Evolutionary conservation across 2,113 vertebrate species (phyloP), one percentile per base, ranked within the genome.

Genomic region (Cygnus buccinator): DNA sequence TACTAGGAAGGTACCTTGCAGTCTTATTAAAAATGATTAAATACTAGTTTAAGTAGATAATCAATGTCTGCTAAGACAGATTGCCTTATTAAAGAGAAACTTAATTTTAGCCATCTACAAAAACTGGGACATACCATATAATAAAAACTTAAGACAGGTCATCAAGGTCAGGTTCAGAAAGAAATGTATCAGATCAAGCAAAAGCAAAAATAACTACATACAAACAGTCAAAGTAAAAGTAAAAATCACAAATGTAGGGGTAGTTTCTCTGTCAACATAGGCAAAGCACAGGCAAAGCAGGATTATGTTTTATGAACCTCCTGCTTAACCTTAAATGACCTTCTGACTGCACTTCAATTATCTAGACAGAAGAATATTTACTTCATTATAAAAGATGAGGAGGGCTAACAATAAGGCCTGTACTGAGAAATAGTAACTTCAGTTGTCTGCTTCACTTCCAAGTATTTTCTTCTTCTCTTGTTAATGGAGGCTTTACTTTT

Each of bases 21-120:
- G 52, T 84, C 57, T 33, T 81, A 78, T 89, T 89, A 90, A 87
- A 35, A 71, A 43, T 89, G 80, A 94, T 96, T 95, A 97, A 93
- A 96, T 87, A 89, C 61, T 68, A 71, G 65, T 93, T 95, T 93
- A 94, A 94, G 73, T 77, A 96, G 94, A 88, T 94, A 96, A 95
- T 94, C 95, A 94, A 74, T 78, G 88, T 94, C 92, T 96, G n/a
- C 67, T 84, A 66, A 94, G 65, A 97, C 33, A 92, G 76, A 95
- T 97, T 82, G 94, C 72, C 68, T 90, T 96, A 95, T 90, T 95
- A 95, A 95, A 88, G 28, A 87, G 77, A 91, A 96, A 84, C 44
- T 79, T 88, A 95, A 96, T 93, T 96, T 94, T 88, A 93, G 15
- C n/a, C 11, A 52, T 93, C n/a, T 86, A 55, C 13, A 77, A 93